A percentile compares a stretch with the other conserved stretches of the same genome.
Conservation (phyloP, 92 coral and sea anemone species). For the Parazoanthus swiftii region DNA sequence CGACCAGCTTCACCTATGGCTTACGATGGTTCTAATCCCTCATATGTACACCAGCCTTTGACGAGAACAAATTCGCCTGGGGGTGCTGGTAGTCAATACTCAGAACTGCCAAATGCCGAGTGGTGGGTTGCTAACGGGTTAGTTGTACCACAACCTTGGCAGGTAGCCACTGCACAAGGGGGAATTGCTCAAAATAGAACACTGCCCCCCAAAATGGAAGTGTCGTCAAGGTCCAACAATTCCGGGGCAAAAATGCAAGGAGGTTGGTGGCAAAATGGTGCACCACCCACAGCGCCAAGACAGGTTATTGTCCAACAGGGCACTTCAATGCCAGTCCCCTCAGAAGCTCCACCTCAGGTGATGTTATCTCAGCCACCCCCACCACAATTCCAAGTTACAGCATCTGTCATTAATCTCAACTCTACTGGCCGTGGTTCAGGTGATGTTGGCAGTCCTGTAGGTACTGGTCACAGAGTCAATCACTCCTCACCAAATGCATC, state of each 20-base stretch:
- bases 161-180: slow-evolving; percentile 41
- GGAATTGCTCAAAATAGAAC: slow-evolving; percentile 30
- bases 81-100: not conserved
- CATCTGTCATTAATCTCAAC: slow-evolving; percentile 72
- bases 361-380: slow-evolving; percentile 57
- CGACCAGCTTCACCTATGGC: slow-evolving; percentile 80
- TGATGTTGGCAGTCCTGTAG: slow-evolving; percentile 38
- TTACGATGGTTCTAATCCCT: slow-evolving; percentile 41
- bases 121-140: slow-evolving; percentile 66
- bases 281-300: slow-evolving; percentile 42
- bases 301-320: slow-evolving; percentile 50
- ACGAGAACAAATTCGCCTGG: slow-evolving; percentile 51
- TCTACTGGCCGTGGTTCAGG: slow-evolving; percentile 44
- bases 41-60: slow-evolving; percentile 34
- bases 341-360: slow-evolving; percentile 35
- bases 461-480: slow-evolving; percentile 13
- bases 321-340: slow-evolving; percentile 36
- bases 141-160: slow-evolving; percentile 62
- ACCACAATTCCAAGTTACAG: slow-evolving; percentile 94
- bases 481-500: slow-evolving; percentile 45
- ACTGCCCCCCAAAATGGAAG: not conserved
- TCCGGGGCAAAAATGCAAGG: slow-evolving; percentile 62
- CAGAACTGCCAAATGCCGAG: slow-evolving; percentile 67
- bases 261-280: slow-evolving; percentile 66
- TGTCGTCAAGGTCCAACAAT: slow-evolving; percentile 7